A percentile compares a stretch with the other conserved stretches of the same genome.
Evolutionary conservation across 1,140 invertebrate genomes (phyloP).

Genomic region (Dufourea novaeangliae): DNA sequence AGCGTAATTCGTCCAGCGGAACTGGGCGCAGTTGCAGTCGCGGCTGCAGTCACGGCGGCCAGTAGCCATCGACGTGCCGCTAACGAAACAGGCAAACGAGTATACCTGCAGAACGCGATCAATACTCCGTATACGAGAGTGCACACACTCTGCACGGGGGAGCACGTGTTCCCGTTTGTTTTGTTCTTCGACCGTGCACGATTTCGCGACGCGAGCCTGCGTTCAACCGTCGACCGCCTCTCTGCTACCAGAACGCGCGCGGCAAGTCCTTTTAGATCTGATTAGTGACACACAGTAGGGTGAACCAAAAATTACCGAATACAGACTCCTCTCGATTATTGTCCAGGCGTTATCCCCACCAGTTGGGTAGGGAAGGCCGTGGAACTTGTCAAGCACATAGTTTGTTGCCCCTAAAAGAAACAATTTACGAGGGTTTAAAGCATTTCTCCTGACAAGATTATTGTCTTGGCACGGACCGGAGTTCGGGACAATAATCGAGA

Average conservation of each 20-base stretch:
- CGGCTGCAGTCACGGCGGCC: conserved; percentile 29
- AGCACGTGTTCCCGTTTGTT: conserved; percentile 69
- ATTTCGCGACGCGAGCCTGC: not conserved
- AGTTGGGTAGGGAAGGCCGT: no score
- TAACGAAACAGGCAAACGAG: conserved; percentile 69
- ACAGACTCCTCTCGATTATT: no score
- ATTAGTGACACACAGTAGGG: no score
- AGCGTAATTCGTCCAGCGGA: not conserved
- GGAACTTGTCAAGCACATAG: no score
- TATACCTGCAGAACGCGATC: conserved; percentile 69
- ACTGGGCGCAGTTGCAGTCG: conserved; percentile 30
- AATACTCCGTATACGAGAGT: conserved; percentile 70
- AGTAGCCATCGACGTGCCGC: conserved; percentile 58
- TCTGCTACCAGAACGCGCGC: not conserved
- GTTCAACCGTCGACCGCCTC: not conserved
- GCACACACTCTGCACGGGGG: conserved; percentile 59
- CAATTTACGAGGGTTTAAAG: no score
- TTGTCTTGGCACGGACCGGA: no score
- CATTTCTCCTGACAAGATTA: no score
- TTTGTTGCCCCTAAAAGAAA: no score
- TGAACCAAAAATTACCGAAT: no score
- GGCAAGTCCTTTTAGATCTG: not conserved
- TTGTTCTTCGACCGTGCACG: conserved; percentile 57
- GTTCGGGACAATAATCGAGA: no score
- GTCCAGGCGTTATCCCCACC: no score